Conservation (phyloP, 2,797 vertebrate genomes). For the Pampus argenteus region DNA sequence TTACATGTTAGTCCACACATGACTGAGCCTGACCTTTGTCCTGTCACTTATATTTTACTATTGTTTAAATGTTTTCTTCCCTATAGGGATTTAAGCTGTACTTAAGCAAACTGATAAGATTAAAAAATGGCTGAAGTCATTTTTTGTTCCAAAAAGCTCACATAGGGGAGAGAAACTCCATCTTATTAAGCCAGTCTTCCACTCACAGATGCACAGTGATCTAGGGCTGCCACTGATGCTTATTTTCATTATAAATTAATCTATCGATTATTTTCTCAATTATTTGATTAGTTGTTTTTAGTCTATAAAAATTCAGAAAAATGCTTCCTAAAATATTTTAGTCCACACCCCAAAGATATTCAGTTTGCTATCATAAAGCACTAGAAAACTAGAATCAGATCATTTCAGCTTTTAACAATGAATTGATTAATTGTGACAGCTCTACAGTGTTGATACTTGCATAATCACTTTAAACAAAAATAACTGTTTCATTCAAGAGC, state of each 20-base stretch:
- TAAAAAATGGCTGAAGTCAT: conserved; percentile 59
- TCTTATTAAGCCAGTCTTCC: conserved; percentile 69
- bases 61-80: conserved; percentile 55
- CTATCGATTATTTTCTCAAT: too few relatives aligned
- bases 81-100: conserved; percentile 13
- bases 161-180: conserved; percentile 44
- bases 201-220: conserved; percentile 57
- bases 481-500: conserved; percentile 42
- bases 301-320: too few relatives aligned
- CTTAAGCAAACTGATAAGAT: conserved; percentile 65
- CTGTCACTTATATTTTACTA: conserved; percentile 51
- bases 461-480: conserved; percentile 72
- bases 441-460: conserved; percentile 66
- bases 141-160: conserved; percentile 64
- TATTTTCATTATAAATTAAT: too few relatives aligned
- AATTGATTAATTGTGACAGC: too few relatives aligned
- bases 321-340: too few relatives aligned
- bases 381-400: too few relatives aligned
- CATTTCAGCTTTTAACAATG: too few relatives aligned
- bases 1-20: background rate
- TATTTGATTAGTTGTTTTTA: too few relatives aligned
- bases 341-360: too few relatives aligned
- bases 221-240: too few relatives aligned
- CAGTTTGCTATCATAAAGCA: too few relatives aligned
- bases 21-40: conserved; percentile 13